Evolutionary conservation across 2,888 invertebrate species (phyloP).

Genomic region (Orthosia gothica): DNA sequence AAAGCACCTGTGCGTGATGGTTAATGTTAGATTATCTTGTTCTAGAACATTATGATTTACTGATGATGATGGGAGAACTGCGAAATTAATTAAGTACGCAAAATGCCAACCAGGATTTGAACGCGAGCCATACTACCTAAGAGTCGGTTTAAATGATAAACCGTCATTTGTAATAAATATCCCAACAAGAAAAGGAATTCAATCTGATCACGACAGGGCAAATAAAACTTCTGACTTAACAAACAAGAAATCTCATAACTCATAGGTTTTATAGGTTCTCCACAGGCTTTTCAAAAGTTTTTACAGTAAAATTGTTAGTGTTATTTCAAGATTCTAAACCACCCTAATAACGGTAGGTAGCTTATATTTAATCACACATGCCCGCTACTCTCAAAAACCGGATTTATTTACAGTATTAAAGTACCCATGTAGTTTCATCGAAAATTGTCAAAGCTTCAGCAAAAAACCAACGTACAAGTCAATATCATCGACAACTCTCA

Average conservation of each 20-base stretch:
- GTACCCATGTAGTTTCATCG: slow-evolving; percentile 31
- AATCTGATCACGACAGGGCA: not conserved
- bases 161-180: not conserved
- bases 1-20: too few relatives aligned
- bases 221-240: not conserved
- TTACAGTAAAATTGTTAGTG: not conserved
- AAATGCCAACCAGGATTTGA: too few relatives aligned
- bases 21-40: too few relatives aligned
- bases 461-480: slow-evolving; percentile 46
- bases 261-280: not conserved
- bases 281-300: not conserved
- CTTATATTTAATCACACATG: slow-evolving; percentile 25
- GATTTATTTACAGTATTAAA: slow-evolving; percentile 36
- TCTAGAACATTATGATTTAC: too few relatives aligned
- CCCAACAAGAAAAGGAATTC: not conserved
- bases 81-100: too few relatives aligned
- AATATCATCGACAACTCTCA: slow-evolving; percentile 55
- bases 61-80: too few relatives aligned
- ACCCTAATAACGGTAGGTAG: not conserved
- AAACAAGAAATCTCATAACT: not conserved
- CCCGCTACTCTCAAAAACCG: not conserved
- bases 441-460: slow-evolving; percentile 38
- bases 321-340: slow-evolving; percentile 7
- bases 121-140: too few relatives aligned
- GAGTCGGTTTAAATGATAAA: too few relatives aligned